phyloP scores from a whole-genome alignment of 2,797 vertebrate genomes.

The Mus spretus region DNA sequence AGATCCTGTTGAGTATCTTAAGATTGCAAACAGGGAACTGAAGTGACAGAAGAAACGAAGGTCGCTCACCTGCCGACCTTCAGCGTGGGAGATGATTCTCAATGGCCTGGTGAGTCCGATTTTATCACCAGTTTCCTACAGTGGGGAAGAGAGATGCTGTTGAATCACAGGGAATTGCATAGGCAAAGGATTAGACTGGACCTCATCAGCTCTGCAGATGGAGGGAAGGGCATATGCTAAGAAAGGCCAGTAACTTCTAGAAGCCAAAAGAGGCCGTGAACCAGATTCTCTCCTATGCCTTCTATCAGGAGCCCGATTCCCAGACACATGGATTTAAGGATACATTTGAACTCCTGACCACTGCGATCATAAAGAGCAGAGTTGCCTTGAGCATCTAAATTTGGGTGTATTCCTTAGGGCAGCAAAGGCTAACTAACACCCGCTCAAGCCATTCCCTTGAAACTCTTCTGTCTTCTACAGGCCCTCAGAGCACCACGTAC shows the following conservation, averaged over 20 bases:
- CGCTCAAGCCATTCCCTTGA: not conserved
- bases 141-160: not conserved
- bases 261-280: not conserved
- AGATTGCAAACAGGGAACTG: too few species aligned
- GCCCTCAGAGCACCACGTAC: not conserved
- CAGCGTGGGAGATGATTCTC: not conserved
- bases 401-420: not conserved
- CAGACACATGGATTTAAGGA: not conserved
- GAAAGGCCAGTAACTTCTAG: not conserved
- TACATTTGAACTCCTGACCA: not conserved
- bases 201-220: not conserved
- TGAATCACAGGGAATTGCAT: not conserved
- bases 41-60: not conserved
- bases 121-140: not conserved
- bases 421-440: not conserved
- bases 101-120: not conserved
- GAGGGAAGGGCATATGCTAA: not conserved
- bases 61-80: not conserved
- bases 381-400: not conserved
- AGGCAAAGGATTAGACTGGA: not conserved
- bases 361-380: not conserved
- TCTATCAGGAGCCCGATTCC: not conserved
- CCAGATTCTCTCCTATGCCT: rapidly evolving
- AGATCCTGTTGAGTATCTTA: not conserved
- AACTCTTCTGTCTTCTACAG: not conserved